Evolutionary conservation across 2,888 invertebrate species (phyloP).

Genomic region (Diogma glabrata): DNA sequence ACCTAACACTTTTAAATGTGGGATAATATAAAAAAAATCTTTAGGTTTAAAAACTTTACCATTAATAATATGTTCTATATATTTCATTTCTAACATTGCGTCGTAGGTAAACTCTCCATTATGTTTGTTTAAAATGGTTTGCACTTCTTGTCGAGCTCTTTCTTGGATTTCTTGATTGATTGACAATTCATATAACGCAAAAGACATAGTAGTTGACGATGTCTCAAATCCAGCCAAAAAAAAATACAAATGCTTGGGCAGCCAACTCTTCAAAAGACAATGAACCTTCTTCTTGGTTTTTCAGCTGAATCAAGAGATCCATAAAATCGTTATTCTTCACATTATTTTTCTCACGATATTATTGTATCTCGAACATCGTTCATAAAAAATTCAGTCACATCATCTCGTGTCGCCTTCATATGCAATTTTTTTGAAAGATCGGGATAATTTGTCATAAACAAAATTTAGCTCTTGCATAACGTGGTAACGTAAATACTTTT

Average conservation of each 20-base stretch:
- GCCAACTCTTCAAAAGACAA: conserved; percentile 22
- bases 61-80: conserved; percentile 33
- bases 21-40: too few relatives aligned
- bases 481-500: conserved; percentile 20
- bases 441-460: conserved; percentile 21
- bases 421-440: conserved; percentile 22
- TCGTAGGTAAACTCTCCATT: conserved; percentile 34
- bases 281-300: conserved; percentile 27
- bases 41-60: too few relatives aligned
- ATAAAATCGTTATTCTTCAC: conserved; percentile 39
- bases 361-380: conserved; percentile 32
- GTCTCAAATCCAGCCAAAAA: conserved; percentile 39
- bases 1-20: too few relatives aligned
- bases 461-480: conserved; percentile 12
- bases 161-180: conserved; percentile 33
- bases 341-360: conserved; percentile 29
- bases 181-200: conserved; percentile 32
- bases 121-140: conserved; percentile 25
- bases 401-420: conserved; percentile 22
- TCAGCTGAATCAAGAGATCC: conserved; percentile 41
- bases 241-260: conserved; percentile 38
- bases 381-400: conserved; percentile 29
- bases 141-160: conserved; percentile 28
- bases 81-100: conserved; percentile 32
- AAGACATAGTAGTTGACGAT: conserved; percentile 34